Base-by-base conservation (phyloP, 2,113 vertebrate species). In the Hippocampus comes region DNA sequence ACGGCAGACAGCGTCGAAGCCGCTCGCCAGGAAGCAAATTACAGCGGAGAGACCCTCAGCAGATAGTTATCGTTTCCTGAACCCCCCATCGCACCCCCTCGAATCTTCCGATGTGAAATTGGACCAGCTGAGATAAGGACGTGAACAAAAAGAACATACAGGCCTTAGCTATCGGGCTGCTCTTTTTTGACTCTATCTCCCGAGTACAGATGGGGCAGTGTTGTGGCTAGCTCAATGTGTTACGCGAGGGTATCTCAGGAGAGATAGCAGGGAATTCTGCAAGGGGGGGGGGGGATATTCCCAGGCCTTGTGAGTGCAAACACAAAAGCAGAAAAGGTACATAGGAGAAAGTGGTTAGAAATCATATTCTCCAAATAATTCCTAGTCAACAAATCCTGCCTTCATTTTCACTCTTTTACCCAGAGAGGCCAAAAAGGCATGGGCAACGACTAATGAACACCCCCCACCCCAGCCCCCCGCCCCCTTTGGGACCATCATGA, bases 151-250 rank as follows among this genome's bases (percentile, higher is more conserved):
- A 72, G 71, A 85, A 87, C 78, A 84, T 73, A 71, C 59, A 82
- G 70, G 75, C 78, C 64, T 59, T 21, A 81, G 66, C 78, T 70
- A 66, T 34, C 21, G 2, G 55, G 56, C 59, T 57, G 25, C 21
- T 8, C n/a, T 61, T 59, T 63, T 67, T 38, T 38, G 34, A 43
- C 66, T 9, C 12, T 27, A 77, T 11, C 53, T 3, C 63, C 2
- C 23, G 18, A 49, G 27, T 51, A 60, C 76, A 59, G 84, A 85
- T 27, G 76, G 77, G 69, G 49, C 63, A 69, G 72, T 91, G 90
- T 92, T 92, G 83, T 90, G 87, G 78, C 88, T 88, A 84, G 71
- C 65, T 63, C 72, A 88, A 77, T 73, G 82, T 84, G 82, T 81
- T 84, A 83, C 84, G 69, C 49, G 42, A 80, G 81, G 76, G 74